Evolutionary conservation across 53 echinoderm and acorn worm species (phyloP), one percentile per base, ranked within the genome.

Genomic region (Echinometra lucunter): DNA sequence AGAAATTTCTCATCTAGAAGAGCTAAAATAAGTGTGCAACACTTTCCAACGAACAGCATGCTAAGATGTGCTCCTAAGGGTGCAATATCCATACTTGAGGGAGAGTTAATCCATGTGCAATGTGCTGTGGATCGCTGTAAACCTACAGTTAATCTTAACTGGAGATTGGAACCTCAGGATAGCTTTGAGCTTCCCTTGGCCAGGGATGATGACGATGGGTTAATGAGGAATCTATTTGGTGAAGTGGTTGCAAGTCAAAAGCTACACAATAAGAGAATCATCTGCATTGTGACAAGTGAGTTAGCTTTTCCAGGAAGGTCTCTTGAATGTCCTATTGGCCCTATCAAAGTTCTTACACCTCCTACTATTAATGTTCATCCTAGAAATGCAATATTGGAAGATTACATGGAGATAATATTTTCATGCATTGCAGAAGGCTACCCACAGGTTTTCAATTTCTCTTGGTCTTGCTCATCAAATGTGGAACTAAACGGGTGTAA

Each of bases 381-480:
- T 10, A 85, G 37, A 49, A 45, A 85, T 85, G 49, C 53, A 7
- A 85, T 47, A 12, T 45, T 85, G 85, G 45, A 45, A 45, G 85
- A 85, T 1, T 12, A 30, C 28, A 49, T 12, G 9, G 27, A 5
- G 17, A 12, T 85, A 3, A 28, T 2, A 49, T 49, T 85, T n/a
- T 49, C 49, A 15, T 85, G 85, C 49, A 47, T 49, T 28, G 85
- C 49, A 28, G 49, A 45, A 28, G 85, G 85, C 47, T 49, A 47
- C 85, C 49, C 85, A 47, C 11, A 38, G 35, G 32, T 23, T 6
- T 53, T n/a, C 63, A 30, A 19, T n/a, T 83, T 58, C 67, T 45
- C 27, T 17, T 57, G 3, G 96, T 94, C 88, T 69, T 92, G 90
- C 91, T 80, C 30, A 74, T 81, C 58, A 49, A 94, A 88, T 42